Evolutionary conservation across 1,140 invertebrate genomes (phyloP).

Genomic region (Orussus abietinus): DNA sequence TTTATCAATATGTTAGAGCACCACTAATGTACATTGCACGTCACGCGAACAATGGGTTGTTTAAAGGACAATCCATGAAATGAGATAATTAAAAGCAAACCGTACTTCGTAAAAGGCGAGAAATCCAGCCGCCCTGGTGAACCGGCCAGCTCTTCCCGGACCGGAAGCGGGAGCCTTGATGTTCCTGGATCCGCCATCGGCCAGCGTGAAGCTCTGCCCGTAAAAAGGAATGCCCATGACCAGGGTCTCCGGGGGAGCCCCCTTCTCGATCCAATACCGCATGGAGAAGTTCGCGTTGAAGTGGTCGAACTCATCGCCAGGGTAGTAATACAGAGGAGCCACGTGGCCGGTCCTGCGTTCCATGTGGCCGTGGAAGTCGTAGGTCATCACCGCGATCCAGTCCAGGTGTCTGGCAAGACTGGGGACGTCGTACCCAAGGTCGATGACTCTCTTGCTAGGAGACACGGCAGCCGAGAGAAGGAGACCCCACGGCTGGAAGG

Average conservation of each 20-base stretch:
- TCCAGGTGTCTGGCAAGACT: slow-evolving; percentile 68
- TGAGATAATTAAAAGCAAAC: slow-evolving; percentile 16
- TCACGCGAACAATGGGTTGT: too few species aligned
- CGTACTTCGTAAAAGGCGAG: slow-evolving; percentile 80
- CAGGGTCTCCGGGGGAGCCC: slow-evolving; percentile 70
- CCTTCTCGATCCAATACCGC: slow-evolving; percentile 75
- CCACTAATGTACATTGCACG: too few species aligned
- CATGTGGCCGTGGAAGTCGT: slow-evolving; percentile 84
- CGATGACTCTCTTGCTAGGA: slow-evolving; percentile 55
- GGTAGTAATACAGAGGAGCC: slow-evolving; percentile 70
- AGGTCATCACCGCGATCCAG: slow-evolving; percentile 84
- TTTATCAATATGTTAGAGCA: too few species aligned
- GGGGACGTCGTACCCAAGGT: slow-evolving; percentile 70
- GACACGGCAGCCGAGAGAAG: slow-evolving; percentile 59
- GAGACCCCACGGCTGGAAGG: slow-evolving; percentile 53
- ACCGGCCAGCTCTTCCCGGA: slow-evolving; percentile 73
- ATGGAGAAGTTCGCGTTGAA: slow-evolving; percentile 81
- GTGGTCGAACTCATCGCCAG: slow-evolving; percentile 64
- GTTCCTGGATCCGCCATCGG: slow-evolving; percentile 54
- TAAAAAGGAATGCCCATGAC: slow-evolving; percentile 82
- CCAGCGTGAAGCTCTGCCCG: slow-evolving; percentile 76
- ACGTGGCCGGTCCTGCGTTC: slow-evolving; percentile 79
- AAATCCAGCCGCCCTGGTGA: slow-evolving; percentile 75
- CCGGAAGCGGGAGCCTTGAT: slow-evolving; percentile 68
- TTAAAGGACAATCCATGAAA: too few species aligned